phyloP scores from a whole-genome alignment of 2,888 invertebrate species.

The Entomobrya multifasciata region DNA sequence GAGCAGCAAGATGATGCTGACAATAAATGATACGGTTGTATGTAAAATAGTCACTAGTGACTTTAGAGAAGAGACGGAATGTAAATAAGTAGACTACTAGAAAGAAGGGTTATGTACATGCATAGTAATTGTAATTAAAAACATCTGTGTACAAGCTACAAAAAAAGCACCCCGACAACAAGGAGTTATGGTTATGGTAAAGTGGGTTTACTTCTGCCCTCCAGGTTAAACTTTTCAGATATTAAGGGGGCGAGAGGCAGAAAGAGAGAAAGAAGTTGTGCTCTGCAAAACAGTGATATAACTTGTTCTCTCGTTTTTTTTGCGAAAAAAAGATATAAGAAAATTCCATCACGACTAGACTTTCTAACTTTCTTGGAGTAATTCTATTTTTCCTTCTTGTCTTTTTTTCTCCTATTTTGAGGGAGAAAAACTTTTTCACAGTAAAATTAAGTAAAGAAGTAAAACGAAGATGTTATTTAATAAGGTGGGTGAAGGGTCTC shows the following conservation, averaged over 20 bases:
- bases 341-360: conserved; percentile 65
- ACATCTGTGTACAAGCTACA: conserved; percentile 56
- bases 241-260: neutral
- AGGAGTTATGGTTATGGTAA: conserved; percentile 1
- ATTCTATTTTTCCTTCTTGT: conserved; percentile 43
- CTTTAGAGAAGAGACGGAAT: neutral
- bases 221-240: neutral
- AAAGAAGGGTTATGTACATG: neutral
- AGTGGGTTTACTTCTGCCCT: conserved; percentile 18
- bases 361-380: conserved; percentile 61
- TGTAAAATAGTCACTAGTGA: neutral
- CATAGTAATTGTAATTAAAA: conserved; percentile 66
- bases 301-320: neutral
- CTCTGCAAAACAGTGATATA: no score
- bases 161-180: neutral
- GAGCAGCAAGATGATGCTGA: no score
- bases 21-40: no score
- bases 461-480: conserved; percentile 60
- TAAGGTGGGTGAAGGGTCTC: conserved; percentile 45
- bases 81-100: neutral
- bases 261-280: neutral
- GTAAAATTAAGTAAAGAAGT: conserved; percentile 52
- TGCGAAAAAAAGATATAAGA: conserved; percentile 28
- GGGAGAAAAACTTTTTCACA: conserved; percentile 23
- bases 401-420: neutral